phyloP scores from a whole-genome alignment of 2,888 invertebrate genomes.

The Ferrisia virgata region DNA sequence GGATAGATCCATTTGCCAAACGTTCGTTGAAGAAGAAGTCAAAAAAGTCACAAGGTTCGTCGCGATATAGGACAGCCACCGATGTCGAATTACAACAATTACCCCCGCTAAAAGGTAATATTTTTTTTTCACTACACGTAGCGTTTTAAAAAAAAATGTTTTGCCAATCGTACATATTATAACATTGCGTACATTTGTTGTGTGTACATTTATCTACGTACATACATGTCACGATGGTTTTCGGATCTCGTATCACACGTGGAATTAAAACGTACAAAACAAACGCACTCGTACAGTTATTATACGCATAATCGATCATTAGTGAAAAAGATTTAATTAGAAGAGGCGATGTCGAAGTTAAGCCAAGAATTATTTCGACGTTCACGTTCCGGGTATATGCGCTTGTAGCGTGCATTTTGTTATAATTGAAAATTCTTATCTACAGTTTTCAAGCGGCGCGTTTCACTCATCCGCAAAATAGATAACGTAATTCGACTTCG shows the following conservation, averaged over 20 bases:
- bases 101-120: slow-evolving; percentile 93
- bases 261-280: too few relatives aligned
- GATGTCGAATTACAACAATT: slow-evolving; percentile 95
- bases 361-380: not conserved
- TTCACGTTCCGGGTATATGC: not conserved
- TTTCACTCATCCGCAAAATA: not conserved
- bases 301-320: not conserved
- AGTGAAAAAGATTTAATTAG: not conserved
- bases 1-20: slow-evolving; percentile 99
- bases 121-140: too few relatives aligned
- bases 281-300: not conserved
- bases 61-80: slow-evolving; percentile 95
- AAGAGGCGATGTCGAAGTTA: not conserved
- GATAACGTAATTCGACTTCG: not conserved
- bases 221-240: too few relatives aligned
- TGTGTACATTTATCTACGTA: too few relatives aligned
- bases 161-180: too few relatives aligned
- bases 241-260: too few relatives aligned
- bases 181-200: too few relatives aligned
- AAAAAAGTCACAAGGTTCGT: slow-evolving; percentile 98
- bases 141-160: too few relatives aligned
- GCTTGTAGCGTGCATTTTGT: not conserved
- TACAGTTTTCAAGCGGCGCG: not conserved
- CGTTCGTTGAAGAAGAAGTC: slow-evolving; percentile 95
- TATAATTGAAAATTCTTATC: not conserved